These are phyloP conservation scores for Apantesis nais DNA, from an alignment of 2,888 invertebrate genomes.

Conservation along the genomic window DNA sequence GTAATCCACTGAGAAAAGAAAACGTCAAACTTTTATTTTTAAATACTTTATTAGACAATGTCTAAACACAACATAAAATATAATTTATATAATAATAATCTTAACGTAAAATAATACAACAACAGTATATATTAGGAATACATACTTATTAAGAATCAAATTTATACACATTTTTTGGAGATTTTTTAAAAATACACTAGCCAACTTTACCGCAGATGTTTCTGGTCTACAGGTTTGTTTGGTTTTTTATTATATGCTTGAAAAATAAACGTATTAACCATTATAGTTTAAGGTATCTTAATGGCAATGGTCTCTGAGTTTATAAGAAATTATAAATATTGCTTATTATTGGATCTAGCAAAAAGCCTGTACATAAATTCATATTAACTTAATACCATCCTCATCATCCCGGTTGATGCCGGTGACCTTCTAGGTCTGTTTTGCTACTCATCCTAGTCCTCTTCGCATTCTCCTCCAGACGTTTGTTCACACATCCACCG, in stretches of 20 bases:
- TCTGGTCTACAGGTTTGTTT: neutral
- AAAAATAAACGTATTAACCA: neutral
- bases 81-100: neutral
- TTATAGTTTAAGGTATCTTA: neutral
- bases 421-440: no score
- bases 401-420: no score
- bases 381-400: neutral
- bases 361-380: neutral
- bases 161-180: neutral
- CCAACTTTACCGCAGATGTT: neutral
- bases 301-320: neutral
- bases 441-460: no score
- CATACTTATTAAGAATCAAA: neutral
- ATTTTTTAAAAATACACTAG: neutral
- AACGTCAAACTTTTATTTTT: neutral
- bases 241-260: neutral
- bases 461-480: no score
- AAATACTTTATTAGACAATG: neutral
- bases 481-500: no score
- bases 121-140: neutral
- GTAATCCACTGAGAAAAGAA: neutral
- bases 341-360: neutral
- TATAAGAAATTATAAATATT: neutral
- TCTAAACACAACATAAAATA: conserved; percentile 10
- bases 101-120: conserved; percentile 1